A percentile compares a stretch with the other conserved stretches of the same genome.
These are phyloP conservation scores for Prochilodus magdalenae DNA, from an alignment of 2,113 vertebrate species.

Conservation along the genomic window DNA sequence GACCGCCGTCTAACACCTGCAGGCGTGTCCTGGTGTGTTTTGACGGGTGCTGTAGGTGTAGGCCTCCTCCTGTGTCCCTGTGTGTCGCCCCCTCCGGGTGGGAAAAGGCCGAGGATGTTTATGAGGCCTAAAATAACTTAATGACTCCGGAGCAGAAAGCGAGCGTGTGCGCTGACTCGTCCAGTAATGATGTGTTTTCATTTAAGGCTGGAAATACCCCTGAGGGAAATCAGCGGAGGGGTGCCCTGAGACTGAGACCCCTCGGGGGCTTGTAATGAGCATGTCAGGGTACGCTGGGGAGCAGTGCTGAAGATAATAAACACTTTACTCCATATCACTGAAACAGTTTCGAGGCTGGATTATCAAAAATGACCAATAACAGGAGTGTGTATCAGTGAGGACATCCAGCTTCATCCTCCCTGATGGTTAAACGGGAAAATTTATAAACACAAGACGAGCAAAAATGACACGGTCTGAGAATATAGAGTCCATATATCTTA, in stretches of 20 bases:
- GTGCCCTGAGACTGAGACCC: not conserved
- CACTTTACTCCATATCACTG: not conserved
- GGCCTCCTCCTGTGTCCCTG: too few species aligned
- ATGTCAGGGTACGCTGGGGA: not conserved
- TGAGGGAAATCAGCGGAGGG: constrained; percentile 19
- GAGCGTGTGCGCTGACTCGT: constrained; percentile 26
- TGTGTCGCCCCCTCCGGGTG: not conserved
- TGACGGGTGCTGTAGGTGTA: not conserved
- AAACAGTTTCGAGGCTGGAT: not conserved
- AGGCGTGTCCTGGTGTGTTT: not conserved
- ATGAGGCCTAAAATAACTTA: constrained; percentile 44
- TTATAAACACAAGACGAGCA: not conserved
- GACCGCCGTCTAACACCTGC: too few species aligned
- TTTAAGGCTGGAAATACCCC: constrained; percentile 1
- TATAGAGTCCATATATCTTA: too few species aligned
- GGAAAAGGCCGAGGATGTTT: not conserved
- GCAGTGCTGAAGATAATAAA: not conserved
- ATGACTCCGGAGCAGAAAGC: constrained; percentile 14
- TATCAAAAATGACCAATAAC: too few species aligned
- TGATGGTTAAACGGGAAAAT: not conserved
- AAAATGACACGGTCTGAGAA: not conserved
- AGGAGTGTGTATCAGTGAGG: too few species aligned
- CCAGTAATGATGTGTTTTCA: constrained; percentile 8
- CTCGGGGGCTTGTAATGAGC: constrained; percentile 21
- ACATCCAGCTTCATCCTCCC: too few species aligned